These are phyloP conservation scores for Cryptophagus acutangulus DNA, from an alignment of 2,888 invertebrate genomes.

Conservation along the genomic window DNA sequence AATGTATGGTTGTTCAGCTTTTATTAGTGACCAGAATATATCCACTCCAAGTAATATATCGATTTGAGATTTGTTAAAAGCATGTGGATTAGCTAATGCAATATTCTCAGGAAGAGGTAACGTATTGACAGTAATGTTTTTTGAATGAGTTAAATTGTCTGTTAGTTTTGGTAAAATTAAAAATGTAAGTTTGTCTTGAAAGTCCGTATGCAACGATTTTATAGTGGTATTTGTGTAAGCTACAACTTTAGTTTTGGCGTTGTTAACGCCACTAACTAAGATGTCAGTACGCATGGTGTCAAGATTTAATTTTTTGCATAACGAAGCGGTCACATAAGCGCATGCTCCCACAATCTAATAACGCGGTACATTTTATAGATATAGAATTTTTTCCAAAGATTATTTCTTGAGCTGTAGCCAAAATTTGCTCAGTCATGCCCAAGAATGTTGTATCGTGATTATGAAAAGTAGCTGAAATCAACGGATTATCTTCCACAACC, in stretches of 20 bases:
- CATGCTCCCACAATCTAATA: background rate
- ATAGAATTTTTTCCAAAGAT: background rate
- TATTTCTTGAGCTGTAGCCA: background rate
- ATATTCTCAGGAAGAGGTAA: background rate
- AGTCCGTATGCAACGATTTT: background rate
- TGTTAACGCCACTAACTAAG: too few relatives aligned
- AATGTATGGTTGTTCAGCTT: background rate
- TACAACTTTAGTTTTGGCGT: too few relatives aligned
- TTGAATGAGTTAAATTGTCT: background rate
- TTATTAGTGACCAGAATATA: background rate
- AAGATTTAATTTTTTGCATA: background rate
- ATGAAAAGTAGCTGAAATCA: too few relatives aligned
- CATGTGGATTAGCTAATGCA: background rate
- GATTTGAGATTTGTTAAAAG: background rate
- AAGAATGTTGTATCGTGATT: too few relatives aligned
- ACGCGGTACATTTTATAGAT: background rate
- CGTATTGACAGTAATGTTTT: background rate
- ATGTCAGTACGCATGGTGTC: too few relatives aligned
- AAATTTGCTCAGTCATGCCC: too few relatives aligned
- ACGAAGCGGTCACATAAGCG: too few relatives aligned
- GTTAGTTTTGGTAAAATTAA: background rate
- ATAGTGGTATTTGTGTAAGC: too few relatives aligned
- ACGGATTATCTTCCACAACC: background rate
- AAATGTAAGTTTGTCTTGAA: background rate
- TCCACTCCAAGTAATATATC: background rate